Percentiles rank a stretch among this genome's conserved stretches.
These are phyloP conservation scores for Gymnocypris eckloni DNA, from an alignment of 2,797 vertebrate species.

Conservation along the genomic window DNA sequence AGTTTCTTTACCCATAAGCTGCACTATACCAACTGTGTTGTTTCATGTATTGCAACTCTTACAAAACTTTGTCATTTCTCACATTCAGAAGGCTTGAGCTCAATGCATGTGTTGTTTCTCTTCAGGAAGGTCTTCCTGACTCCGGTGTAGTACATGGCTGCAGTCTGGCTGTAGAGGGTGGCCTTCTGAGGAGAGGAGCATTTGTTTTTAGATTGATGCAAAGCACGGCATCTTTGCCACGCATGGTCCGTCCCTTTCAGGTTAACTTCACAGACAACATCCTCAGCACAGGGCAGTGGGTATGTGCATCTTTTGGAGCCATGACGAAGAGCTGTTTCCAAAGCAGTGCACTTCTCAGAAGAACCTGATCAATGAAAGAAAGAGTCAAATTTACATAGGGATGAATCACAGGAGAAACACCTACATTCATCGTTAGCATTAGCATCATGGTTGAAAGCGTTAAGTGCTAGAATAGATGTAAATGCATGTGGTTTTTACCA, in stretches of 20 bases:
- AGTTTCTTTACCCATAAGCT: background rate
- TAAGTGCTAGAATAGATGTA: too few relatives aligned
- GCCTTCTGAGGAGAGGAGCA: slow-evolving; percentile 37
- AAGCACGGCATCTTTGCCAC: slow-evolving; percentile 50
- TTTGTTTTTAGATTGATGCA: slow-evolving; percentile 46
- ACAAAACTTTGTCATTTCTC: background rate
- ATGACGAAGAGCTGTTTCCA: slow-evolving; percentile 85
- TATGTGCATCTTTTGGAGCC: slow-evolving; percentile 85
- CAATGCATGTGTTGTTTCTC: slow-evolving; percentile 40
- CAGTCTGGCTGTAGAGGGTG: slow-evolving; percentile 37
- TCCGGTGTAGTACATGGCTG: slow-evolving; percentile 56
- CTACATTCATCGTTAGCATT: too few relatives aligned
- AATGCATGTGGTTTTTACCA: background rate
- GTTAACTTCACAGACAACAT: slow-evolving; percentile 77
- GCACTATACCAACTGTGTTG: background rate
- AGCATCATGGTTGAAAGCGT: too few relatives aligned
- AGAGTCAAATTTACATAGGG: fast-evolving
- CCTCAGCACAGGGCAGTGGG: slow-evolving; percentile 72
- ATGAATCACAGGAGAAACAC: too few relatives aligned
- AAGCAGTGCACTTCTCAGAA: slow-evolving; percentile 85
- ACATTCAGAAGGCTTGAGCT: slow-evolving; percentile 52
- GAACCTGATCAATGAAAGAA: slow-evolving; percentile 73
- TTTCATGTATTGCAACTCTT: background rate
- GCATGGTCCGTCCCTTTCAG: slow-evolving; percentile 22
- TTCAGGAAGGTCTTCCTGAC: slow-evolving; percentile 47